phyloP scores from a whole-genome alignment of 2,113 vertebrate genomes.

The Oryzias woworae region DNA sequence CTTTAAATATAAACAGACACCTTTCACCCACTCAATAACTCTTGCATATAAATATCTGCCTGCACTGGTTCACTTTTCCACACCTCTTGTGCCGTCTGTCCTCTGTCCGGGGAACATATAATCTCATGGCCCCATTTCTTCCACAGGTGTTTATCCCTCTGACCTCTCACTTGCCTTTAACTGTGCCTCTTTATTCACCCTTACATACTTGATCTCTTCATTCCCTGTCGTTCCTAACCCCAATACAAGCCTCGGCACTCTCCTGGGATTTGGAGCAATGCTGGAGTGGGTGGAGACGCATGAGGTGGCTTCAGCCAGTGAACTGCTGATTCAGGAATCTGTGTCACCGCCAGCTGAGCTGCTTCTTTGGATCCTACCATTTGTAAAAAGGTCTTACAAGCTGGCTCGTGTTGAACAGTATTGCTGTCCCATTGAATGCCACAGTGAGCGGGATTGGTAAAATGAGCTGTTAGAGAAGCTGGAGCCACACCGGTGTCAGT shows the following conservation, averaged over 20 bases:
- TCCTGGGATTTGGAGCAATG: constrained; percentile 18
- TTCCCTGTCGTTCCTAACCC: constrained; percentile 20
- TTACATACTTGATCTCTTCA: constrained; percentile 20
- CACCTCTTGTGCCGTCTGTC: constrained; percentile 46
- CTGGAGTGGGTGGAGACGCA: constrained; percentile 15
- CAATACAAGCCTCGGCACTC: constrained; percentile 18
- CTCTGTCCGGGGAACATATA: constrained; percentile 71
- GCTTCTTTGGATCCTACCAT: constrained; percentile 28
- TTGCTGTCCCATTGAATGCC: constrained; percentile 6
- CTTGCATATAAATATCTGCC: constrained; percentile 52
- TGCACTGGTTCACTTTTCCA: constrained; percentile 47
- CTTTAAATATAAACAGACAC: constrained; percentile 33
- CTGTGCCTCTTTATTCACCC: constrained; percentile 41
- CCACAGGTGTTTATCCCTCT: constrained; percentile 73
- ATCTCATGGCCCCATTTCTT: constrained; percentile 71
- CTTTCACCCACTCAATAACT: constrained; percentile 39
- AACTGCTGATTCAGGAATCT: constrained; percentile 60
- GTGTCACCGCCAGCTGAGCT: constrained; percentile 47
- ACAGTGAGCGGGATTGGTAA: constrained; percentile 6
- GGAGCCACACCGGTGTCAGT: constrained; percentile 8
- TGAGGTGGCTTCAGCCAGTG: not conserved
- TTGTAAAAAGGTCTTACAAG: constrained; percentile 20
- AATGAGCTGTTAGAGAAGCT: constrained; percentile 4
- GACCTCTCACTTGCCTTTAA: constrained; percentile 60
- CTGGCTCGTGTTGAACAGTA: constrained; percentile 4